Percentiles rank a stretch among this genome's conserved stretches.
phyloP scores from a whole-genome alignment of 2,797 vertebrate species.

The Anisognathus igniventris region DNA sequence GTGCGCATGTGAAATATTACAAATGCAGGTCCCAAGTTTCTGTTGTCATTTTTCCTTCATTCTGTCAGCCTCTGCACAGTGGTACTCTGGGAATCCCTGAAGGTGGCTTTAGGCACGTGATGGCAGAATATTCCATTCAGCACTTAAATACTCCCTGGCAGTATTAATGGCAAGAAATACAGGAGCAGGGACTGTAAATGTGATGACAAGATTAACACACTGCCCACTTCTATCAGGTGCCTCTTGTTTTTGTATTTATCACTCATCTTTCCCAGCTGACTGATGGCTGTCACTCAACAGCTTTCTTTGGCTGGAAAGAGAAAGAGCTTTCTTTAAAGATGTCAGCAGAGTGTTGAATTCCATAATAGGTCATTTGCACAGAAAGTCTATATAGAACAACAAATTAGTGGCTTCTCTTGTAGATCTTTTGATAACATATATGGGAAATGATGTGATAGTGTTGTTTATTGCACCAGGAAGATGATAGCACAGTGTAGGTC shows the following conservation, averaged over 20 bases:
- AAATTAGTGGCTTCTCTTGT: not conserved
- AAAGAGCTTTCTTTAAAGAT: constrained; percentile 1
- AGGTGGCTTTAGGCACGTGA: not conserved
- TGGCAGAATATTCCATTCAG: not conserved
- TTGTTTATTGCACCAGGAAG: not conserved
- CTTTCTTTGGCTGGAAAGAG: not conserved
- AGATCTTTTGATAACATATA: not conserved
- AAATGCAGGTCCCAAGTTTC: not conserved
- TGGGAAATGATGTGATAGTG: not conserved
- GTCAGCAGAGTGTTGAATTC: not conserved
- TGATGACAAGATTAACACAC: not conserved
- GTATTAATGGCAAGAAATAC: not conserved
- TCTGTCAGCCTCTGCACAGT: not conserved
- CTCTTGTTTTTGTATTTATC: constrained; percentile 24
- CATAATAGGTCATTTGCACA: not conserved
- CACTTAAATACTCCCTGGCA: not conserved
- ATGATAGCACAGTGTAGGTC: not conserved
- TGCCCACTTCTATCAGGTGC: constrained; percentile 5
- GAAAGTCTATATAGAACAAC: not conserved
- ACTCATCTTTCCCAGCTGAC: not conserved
- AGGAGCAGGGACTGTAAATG: not conserved
- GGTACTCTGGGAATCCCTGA: constrained; percentile 19
- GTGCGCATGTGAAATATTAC: not conserved
- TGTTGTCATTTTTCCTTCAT: not conserved
- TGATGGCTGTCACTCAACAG: constrained; percentile 28